Base-by-base conservation (phyloP, 1,140 invertebrate species). In the Lordiphosa collinella region DNA sequence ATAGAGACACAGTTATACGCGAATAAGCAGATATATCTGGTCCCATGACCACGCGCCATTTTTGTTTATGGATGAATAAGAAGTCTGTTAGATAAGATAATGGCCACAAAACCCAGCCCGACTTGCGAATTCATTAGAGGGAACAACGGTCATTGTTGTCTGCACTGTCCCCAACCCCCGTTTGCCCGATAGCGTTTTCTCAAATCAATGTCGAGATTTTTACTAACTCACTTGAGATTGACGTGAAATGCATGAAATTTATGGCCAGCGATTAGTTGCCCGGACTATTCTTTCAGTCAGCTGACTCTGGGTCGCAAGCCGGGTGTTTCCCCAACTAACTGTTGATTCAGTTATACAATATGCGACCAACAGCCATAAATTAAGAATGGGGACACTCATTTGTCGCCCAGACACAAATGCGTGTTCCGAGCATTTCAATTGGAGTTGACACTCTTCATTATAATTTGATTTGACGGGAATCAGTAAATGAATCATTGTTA, bases 181-280 rank as follows among this genome's bases (percentile, higher is more conserved):
- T 7, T 8, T 29, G 25, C 1, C 7, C 31, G 55, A 52, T 37
- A 60, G 59, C 72, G 58, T 32, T 29, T 25, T 56, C 46, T 56
- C 51, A 59, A 73, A 72, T 68, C 58, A 68, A 49, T 59, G 70
- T 47, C 55, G 60, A 70, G 75, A 80, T 80, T 80, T 80, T 80
- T 80, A 80, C 59, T 18, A 62, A 29, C 60, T 66, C 76, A 74
- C 75, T 74, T 16, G 37, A 80, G 60, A 80, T 56, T n/a, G n/a
- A 31, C 50, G 22, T 8, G 13, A 22, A 22, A 48, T 35, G 29
- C 37, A 29, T 38, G 25, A 29, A 59, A 84, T 84, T 80, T 80
- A 82, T 60, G 35, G 66, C 0, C 54, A 32, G 40, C 37, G 69
- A 80, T 79, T 80, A 80, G 12, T 22, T 29, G 9, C 13, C 16